These are phyloP conservation scores for Cephalopholis sonnerati DNA, from an alignment of 2,113 vertebrate species.

Conservation along the genomic window DNA sequence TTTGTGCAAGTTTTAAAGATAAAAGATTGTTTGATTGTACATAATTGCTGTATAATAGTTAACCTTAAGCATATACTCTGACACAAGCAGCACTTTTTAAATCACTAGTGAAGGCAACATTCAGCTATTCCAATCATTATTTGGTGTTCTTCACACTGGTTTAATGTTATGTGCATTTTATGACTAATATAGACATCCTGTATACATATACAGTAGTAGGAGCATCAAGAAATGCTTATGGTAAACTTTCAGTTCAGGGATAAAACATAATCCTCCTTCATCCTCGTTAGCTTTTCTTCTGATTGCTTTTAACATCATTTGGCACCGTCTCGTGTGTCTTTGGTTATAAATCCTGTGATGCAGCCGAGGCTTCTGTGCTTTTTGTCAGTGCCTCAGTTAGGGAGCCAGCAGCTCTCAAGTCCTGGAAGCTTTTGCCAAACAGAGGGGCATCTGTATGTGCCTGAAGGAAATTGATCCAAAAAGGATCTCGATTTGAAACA, in stretches of 20 bases:
- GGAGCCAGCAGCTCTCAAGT: conserved; percentile 51
- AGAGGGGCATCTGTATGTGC: conserved; percentile 18
- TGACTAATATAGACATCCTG: not conserved
- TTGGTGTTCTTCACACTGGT: not conserved
- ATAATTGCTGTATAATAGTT: not conserved
- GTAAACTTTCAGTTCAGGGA: conserved; percentile 10
- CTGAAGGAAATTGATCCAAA: conserved; percentile 23
- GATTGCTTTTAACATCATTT: conserved; percentile 40
- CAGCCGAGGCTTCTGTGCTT: conserved; percentile 30
- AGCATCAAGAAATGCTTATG: conserved; percentile 13
- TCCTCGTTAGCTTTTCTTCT: conserved; percentile 26
- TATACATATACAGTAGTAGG: not conserved
- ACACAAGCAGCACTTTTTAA: not conserved
- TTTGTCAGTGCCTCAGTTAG: conserved; percentile 44
- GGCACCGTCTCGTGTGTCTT: conserved; percentile 14
- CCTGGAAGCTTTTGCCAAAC: conserved; percentile 42
- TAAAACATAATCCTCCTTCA: conserved; percentile 12
- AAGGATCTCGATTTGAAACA: conserved; percentile 30
- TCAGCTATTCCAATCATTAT: not conserved
- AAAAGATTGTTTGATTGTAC: not conserved
- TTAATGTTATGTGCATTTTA: not conserved
- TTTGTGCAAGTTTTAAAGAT: too few species aligned
- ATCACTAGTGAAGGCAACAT: too few species aligned
- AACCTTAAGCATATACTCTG: too few species aligned
- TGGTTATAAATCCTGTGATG: conserved; percentile 42